phyloP scores from a whole-genome alignment of 1,140 invertebrate species.

The Drosophila athabasca region DNA sequence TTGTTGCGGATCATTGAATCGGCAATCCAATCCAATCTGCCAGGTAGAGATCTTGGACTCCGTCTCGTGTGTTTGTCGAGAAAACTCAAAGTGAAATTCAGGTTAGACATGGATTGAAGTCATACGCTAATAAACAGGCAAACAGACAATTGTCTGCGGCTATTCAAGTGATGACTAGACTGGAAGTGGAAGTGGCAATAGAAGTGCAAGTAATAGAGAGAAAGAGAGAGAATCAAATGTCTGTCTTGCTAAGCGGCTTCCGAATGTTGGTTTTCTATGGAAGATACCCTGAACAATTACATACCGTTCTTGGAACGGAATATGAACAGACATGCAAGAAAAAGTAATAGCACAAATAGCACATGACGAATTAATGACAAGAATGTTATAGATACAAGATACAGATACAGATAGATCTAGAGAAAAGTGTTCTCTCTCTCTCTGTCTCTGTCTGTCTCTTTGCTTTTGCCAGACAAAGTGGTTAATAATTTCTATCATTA shows the following conservation, averaged over 20 bases:
- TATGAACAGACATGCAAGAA: conserved; percentile 23
- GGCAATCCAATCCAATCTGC: conserved; percentile 30
- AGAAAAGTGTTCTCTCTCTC: too few relatives aligned
- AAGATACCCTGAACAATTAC: conserved; percentile 52
- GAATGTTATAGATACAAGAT: conserved; percentile 46
- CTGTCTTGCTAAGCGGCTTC: conserved; percentile 53
- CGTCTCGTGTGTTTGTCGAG: conserved; percentile 3
- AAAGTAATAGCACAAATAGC: conserved; percentile 64
- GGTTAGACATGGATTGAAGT: conserved; percentile 66
- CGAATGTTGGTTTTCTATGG: conserved; percentile 36
- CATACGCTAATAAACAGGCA: conserved; percentile 66
- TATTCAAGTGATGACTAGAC: conserved; percentile 51
- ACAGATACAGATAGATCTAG: conserved; percentile 2
- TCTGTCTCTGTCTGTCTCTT: background rate
- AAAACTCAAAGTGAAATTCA: conserved; percentile 59
- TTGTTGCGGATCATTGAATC: conserved; percentile 39
- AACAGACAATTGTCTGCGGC: conserved; percentile 55
- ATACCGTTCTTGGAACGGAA: conserved; percentile 71
- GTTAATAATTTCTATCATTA: conserved; percentile 57
- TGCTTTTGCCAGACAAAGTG: conserved; percentile 56
- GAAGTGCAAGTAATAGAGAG: conserved; percentile 27
- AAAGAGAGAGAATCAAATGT: conserved; percentile 17
- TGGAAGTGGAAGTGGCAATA: conserved; percentile 27
- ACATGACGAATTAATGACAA: conserved; percentile 70
- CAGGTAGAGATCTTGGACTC: conserved; percentile 15